Evolutionary conservation across 2,888 invertebrate genomes (phyloP).

Genomic region (Drymonia ruficornis): DNA sequence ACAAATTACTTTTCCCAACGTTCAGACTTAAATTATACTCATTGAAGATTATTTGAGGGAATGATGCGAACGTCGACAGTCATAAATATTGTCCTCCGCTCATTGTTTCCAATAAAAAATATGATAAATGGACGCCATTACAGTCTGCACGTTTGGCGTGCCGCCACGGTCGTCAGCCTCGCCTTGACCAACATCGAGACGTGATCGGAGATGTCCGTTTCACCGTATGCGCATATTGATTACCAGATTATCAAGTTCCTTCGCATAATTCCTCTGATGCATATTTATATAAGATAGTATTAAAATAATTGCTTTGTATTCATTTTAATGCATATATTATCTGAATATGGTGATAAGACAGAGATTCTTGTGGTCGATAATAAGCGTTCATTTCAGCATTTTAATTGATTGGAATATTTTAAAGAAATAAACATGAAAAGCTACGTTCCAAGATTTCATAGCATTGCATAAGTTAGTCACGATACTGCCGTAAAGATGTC

Average conservation of each 20-base stretch:
- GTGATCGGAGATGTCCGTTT: conserved; percentile 61
- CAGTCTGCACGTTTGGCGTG: conserved; percentile 65
- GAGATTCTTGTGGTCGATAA: no score
- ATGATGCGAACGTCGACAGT: conserved; percentile 26
- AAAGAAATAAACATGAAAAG: conserved; percentile 4
- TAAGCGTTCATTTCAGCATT: no score
- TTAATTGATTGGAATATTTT: not conserved
- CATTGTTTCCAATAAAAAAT: conserved; percentile 68
- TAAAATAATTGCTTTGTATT: conserved; percentile 3
- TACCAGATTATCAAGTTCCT: conserved; percentile 53
- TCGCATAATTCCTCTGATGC: conserved; percentile 43
- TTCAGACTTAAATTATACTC: conserved; percentile 35
- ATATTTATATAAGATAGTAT: conserved; percentile 21
- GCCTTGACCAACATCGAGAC: conserved; percentile 79
- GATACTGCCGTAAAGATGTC: conserved; percentile 14
- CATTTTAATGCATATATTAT: conserved; percentile 11
- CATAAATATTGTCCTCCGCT: conserved; percentile 45
- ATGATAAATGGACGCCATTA: conserved; percentile 69
- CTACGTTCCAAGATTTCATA: conserved; percentile 8
- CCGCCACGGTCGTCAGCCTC: conserved; percentile 75
- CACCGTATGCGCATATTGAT: conserved; percentile 61
- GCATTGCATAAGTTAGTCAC: conserved; percentile 15
- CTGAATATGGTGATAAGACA: not conserved
- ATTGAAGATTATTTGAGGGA: conserved; percentile 39
- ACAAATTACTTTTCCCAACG: conserved; percentile 29